Conservation (phyloP, 2,797 vertebrate species). For the Artibeus jamaicensis region DNA sequence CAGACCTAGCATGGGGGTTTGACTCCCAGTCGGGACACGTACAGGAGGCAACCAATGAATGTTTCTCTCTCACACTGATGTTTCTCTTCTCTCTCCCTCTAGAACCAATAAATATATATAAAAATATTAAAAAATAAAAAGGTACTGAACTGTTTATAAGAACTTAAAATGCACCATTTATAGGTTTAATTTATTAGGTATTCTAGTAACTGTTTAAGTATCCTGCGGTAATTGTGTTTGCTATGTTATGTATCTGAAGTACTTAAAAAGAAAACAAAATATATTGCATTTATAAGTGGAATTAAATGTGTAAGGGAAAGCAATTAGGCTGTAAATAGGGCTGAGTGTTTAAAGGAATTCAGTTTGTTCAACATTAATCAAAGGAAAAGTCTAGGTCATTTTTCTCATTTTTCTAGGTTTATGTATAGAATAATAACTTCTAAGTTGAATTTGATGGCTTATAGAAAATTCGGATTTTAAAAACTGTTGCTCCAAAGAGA, state of each 20-base stretch:
- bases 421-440: conserved; percentile 27
- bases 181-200: conserved; percentile 53
- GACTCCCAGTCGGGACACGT: not conserved
- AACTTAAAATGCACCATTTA: conserved; percentile 34
- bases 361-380: conserved; percentile 43
- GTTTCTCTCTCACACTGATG: not conserved
- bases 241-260: conserved; percentile 41
- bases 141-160: conserved; percentile 26
- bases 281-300: conserved; percentile 55
- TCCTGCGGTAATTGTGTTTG: no score
- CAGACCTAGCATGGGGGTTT: not conserved
- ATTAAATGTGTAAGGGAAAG: conserved; percentile 44
- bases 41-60: not conserved
- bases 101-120: no score
- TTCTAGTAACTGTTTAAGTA: not conserved
- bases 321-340: conserved; percentile 52
- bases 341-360: conserved; percentile 37
- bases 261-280: conserved; percentile 65
- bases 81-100: not conserved
- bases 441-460: not conserved
- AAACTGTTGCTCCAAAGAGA: no score
- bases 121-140: not conserved
- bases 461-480: not conserved
- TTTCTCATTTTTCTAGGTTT: conserved; percentile 45
- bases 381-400: conserved; percentile 41